Base-by-base conservation (phyloP, 2,113 vertebrate species). In the Oncorhynchus tshawytscha region DNA sequence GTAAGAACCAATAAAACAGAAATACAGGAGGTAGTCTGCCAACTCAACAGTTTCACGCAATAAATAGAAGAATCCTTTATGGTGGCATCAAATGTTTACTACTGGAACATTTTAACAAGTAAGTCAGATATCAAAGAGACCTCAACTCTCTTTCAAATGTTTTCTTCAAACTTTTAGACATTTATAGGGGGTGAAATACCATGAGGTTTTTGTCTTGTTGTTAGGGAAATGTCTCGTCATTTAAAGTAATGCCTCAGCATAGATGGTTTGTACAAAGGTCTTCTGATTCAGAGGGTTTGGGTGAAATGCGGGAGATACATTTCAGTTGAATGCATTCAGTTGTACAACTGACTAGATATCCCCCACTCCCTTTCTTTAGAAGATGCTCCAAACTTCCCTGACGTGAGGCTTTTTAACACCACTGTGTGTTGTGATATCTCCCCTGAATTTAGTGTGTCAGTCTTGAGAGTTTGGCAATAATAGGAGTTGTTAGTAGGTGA, bases 321-420 rank as follows among this genome's bases (percentile, higher is more conserved):
- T 45, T 45, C 39, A 45, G 7, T 9, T 45, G 8, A 45, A 45
- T 11, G 39, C 39, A 2, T 45, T 45, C 8, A 45, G 2, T 45
- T 45, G 39, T 45, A 45, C 39, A 45, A 45, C 39, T 45, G 8
- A 45, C 39, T 45, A 45, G 39, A 8, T 45, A 45, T 45, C 39
- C 39, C 39, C 39, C 7, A 9, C 8, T 45, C 39, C 39, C 39
- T 45, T 45, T 45, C 27, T 49, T 75, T 73, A 67, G 70, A 77
- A 75, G 75, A 74, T 79, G 59, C 75, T 66, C 15, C 75, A 74
- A 80, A 79, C 59, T 48, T 49, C 49, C 20, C 22, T 49, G n/a
- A 57, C 45, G 64, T 73, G 62, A 49, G 67, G 64, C 71, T 70
- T 74, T 78, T 71, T 65, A 68, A 51, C 54, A 67, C 70, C 12